Percentiles rank a stretch among this genome's conserved stretches.
Evolutionary conservation across 2,888 invertebrate species (phyloP).

Genomic region (Lasioglossum lativentre): DNA sequence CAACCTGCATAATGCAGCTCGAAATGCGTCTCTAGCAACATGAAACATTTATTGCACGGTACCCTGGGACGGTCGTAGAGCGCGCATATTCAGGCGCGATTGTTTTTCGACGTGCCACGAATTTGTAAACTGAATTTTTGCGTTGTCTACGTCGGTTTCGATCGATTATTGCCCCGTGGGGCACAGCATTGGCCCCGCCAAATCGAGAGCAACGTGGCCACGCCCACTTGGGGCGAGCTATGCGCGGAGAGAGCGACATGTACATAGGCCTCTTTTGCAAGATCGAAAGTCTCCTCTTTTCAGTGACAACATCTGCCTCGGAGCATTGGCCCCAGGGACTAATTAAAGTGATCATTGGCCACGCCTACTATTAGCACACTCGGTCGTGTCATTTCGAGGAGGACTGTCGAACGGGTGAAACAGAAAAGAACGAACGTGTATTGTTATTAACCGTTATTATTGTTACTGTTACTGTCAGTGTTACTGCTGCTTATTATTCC

Average conservation of each 20-base stretch:
- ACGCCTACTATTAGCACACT: background rate
- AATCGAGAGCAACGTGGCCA: background rate
- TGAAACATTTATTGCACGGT: slow-evolving; percentile 46
- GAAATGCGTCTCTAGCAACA: slow-evolving; percentile 1
- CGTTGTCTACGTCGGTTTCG: background rate
- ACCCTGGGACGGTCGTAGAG: slow-evolving; percentile 17
- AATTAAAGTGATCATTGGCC: background rate
- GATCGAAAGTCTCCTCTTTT: background rate
- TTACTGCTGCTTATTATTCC: slow-evolving; percentile 67
- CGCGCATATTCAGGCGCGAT: slow-evolving; percentile 29
- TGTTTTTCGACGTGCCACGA: slow-evolving; percentile 21
- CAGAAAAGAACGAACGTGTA: slow-evolving; percentile 40
- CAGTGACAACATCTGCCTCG: background rate
- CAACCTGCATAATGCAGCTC: slow-evolving; percentile 15
- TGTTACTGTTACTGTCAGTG: slow-evolving; percentile 65
- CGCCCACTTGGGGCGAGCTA: background rate
- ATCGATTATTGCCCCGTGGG: background rate
- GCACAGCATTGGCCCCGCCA: background rate
- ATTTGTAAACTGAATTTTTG: slow-evolving; percentile 21
- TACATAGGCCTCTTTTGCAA: background rate
- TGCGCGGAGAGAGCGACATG: background rate
- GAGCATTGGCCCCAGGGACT: background rate
- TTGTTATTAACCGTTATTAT: slow-evolving; percentile 70
- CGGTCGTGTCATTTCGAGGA: background rate
- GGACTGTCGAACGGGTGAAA: background rate